Percentiles rank a stretch among this genome's conserved stretches.
phyloP scores from a whole-genome alignment of 2,113 vertebrate genomes.

The Mixornis gularis region DNA sequence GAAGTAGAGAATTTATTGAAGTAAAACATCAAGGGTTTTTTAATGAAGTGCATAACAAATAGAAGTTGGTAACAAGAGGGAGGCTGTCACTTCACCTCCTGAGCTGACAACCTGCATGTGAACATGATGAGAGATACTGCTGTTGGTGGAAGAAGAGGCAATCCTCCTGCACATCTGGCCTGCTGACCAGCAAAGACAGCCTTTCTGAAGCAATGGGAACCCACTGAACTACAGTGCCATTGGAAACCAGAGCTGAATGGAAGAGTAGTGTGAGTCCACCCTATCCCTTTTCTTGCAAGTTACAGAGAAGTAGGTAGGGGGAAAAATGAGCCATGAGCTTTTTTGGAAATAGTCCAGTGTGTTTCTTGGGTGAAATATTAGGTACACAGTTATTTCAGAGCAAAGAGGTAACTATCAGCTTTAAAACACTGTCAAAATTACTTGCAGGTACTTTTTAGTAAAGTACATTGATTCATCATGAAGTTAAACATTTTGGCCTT shows the following conservation, averaged over 20 bases:
- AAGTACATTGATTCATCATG: conserved; percentile 4
- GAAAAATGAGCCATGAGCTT: neutral
- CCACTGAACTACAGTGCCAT: neutral
- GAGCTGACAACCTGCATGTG: neutral
- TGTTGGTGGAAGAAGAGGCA: neutral
- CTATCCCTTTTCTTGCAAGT: neutral
- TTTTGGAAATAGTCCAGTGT: neutral
- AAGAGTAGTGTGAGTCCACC: neutral
- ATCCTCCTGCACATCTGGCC: neutral
- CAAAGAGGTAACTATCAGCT: conserved; percentile 42
- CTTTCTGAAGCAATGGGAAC: neutral
- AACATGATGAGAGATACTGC: neutral
- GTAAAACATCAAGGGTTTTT: neutral
- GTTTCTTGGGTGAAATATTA: neutral
- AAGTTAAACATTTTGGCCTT: conserved; percentile 24
- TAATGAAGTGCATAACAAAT: neutral
- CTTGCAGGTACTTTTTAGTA: conserved; percentile 41
- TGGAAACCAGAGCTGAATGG: neutral
- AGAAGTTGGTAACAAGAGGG: neutral
- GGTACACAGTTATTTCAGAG: neutral
- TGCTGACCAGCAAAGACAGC: neutral
- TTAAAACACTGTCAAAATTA: conserved; percentile 60
- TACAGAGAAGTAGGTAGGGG: neutral
- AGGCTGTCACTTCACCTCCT: neutral
- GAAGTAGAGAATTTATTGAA: neutral